These are phyloP conservation scores for Ictidomys tridecemlineatus DNA, from an alignment of 2,113 vertebrate species.

Conservation along the genomic window DNA sequence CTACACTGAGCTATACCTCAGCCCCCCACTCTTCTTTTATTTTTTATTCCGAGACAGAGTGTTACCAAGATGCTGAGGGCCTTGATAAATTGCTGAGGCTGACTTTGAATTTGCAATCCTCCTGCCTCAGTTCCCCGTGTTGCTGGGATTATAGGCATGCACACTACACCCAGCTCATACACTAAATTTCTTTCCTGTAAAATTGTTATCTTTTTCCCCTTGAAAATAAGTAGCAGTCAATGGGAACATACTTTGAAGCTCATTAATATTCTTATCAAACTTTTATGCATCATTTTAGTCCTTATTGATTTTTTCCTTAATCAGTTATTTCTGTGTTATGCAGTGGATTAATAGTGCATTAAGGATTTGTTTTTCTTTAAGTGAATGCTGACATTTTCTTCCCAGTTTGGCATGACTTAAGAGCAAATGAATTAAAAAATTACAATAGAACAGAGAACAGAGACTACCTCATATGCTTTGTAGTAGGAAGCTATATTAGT, in stretches of 20 bases:
- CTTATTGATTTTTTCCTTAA: not conserved
- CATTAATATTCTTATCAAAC: constrained; percentile 10
- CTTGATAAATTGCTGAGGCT: too few species aligned
- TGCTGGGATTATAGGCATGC: too few species aligned
- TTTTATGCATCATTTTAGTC: constrained; percentile 40
- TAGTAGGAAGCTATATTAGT: not conserved
- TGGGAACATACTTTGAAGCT: not conserved
- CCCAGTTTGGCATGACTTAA: not conserved
- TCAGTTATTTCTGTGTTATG: constrained; percentile 11
- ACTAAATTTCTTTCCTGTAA: not conserved
- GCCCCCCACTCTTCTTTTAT: too few species aligned
- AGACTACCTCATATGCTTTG: not conserved
- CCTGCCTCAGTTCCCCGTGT: too few species aligned
- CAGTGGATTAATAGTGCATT: constrained; percentile 1
- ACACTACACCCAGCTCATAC: not conserved
- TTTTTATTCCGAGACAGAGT: too few species aligned
- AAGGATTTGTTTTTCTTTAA: constrained; percentile 51
- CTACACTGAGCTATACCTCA: too few species aligned
- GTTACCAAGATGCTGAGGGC: too few species aligned
- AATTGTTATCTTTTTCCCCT: not conserved
- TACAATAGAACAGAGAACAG: not conserved
- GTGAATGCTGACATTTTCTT: not conserved
- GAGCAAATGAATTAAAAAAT: not conserved
- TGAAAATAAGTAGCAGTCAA: not conserved
- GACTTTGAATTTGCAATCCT: too few species aligned